These are phyloP conservation scores for Erpetoichthys calabaricus DNA, from an alignment of 2,797 vertebrate species.

Conservation along the genomic window DNA sequence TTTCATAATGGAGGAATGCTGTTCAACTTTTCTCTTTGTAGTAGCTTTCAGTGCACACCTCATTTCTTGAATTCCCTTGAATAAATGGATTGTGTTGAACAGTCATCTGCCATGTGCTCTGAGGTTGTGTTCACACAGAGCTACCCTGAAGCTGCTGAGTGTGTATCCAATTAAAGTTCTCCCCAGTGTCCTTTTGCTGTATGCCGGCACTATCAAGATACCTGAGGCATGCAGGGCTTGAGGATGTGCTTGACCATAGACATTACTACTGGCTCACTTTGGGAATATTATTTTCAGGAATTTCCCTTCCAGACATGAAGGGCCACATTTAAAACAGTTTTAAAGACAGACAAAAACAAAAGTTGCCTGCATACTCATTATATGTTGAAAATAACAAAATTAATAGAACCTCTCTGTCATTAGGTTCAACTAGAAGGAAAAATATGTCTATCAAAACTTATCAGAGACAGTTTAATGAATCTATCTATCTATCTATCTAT, in stretches of 20 bases:
- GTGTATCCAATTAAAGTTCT: constrained; percentile 61
- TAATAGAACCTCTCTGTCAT: too few species aligned
- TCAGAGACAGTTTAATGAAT: too few species aligned
- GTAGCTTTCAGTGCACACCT: not conserved
- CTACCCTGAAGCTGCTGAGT: constrained; percentile 54
- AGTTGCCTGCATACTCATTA: too few species aligned
- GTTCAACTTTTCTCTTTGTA: too few species aligned
- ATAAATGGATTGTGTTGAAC: constrained; percentile 1
- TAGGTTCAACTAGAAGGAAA: too few species aligned
- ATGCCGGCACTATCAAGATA: constrained; percentile 45
- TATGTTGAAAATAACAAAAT: too few species aligned
- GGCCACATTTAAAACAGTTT: not conserved
- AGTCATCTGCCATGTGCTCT: not conserved
- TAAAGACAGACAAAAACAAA: too few species aligned
- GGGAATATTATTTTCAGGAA: not conserved
- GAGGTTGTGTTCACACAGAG: constrained; percentile 46
- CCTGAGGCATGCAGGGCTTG: constrained; percentile 3
- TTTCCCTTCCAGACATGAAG: not conserved
- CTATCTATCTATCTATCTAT: too few species aligned
- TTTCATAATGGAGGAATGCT: too few species aligned
- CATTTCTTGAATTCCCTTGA: not conserved
- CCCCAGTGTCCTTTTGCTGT: constrained; percentile 66
- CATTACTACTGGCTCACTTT: not conserved
- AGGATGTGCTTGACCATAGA: constrained; percentile 1
- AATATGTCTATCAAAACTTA: too few species aligned